A percentile compares a stretch with the other conserved stretches of the same genome.
These are phyloP conservation scores for Pachyuromys duprasi DNA, from an alignment of 2,797 vertebrate genomes.

Conservation along the genomic window DNA sequence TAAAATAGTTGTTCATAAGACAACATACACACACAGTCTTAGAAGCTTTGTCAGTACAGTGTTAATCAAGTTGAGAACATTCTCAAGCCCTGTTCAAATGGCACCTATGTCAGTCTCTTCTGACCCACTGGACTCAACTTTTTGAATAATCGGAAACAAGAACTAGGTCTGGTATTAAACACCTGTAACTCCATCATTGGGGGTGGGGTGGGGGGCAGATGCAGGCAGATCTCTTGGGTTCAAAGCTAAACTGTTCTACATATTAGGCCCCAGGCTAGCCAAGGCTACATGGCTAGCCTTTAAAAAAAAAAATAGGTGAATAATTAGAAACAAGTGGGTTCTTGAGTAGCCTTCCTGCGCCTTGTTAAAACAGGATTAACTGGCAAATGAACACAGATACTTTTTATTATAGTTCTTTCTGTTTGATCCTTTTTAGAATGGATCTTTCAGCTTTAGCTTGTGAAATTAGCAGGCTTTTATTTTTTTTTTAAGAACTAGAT, in stretches of 20 bases:
- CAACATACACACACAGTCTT: background rate
- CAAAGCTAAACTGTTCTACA: background rate
- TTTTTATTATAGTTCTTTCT: background rate
- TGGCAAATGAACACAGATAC: background rate
- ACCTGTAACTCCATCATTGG: background rate
- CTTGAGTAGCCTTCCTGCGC: background rate
- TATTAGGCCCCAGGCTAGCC: background rate
- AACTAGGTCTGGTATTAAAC: background rate
- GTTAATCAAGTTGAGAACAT: background rate
- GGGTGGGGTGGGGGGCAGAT: no score
- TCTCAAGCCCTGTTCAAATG: background rate
- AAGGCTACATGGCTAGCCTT: no score
- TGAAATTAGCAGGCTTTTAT: background rate
- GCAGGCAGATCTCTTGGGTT: background rate
- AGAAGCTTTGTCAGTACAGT: background rate
- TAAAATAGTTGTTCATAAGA: background rate
- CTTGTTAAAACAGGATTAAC: background rate
- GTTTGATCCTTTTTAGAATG: background rate
- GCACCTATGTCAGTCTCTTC: background rate
- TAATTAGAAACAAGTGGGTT: background rate
- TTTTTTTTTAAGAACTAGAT: slow-evolving; percentile 22
- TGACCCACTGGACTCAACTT: background rate
- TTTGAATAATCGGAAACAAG: background rate
- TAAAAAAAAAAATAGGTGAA: no score
- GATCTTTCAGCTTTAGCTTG: background rate